phyloP scores from a whole-genome alignment of 2,797 vertebrate genomes.

The Synanceia verrucosa region DNA sequence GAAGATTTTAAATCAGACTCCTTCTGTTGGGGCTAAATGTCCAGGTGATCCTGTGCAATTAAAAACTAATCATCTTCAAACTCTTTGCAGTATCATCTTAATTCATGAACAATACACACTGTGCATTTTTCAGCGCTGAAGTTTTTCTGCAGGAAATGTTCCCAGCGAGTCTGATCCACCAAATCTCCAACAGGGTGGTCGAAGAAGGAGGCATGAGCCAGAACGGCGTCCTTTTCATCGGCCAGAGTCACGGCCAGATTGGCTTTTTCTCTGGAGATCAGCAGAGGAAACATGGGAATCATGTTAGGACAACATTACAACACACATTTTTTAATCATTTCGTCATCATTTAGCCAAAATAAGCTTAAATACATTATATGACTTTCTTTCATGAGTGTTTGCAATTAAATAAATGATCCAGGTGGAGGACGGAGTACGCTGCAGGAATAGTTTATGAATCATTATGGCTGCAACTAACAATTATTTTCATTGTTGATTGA shows the following conservation, averaged over 20 bases:
- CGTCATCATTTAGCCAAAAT: not conserved
- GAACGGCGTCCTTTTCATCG: slow-evolving; percentile 75
- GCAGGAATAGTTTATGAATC: not conserved
- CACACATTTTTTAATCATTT: too few relatives aligned
- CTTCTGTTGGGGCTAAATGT: not conserved
- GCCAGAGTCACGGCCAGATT: slow-evolving; percentile 90
- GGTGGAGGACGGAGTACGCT: not conserved
- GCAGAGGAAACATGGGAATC: not conserved
- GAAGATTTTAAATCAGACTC: not conserved
- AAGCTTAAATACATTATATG: not conserved
- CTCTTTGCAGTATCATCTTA: not conserved
- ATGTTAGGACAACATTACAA: not conserved
- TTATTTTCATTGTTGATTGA: too few relatives aligned
- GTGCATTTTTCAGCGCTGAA: slow-evolving; percentile 80
- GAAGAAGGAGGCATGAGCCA: slow-evolving; percentile 90
- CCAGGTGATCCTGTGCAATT: not conserved
- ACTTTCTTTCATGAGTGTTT: not conserved
- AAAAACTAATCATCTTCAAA: not conserved
- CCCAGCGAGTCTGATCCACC: slow-evolving; percentile 85
- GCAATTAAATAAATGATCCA: not conserved
- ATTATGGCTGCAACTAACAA: too few relatives aligned
- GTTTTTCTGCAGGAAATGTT: slow-evolving; percentile 79
- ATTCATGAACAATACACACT: slow-evolving; percentile 74
- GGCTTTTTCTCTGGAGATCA: slow-evolving; percentile 86
- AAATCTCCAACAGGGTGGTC: slow-evolving; percentile 87